Percentiles rank a stretch among this genome's conserved stretches.
Conservation (phyloP, 2,888 invertebrate genomes). For the Hirtodrosophila alboralis region DNA sequence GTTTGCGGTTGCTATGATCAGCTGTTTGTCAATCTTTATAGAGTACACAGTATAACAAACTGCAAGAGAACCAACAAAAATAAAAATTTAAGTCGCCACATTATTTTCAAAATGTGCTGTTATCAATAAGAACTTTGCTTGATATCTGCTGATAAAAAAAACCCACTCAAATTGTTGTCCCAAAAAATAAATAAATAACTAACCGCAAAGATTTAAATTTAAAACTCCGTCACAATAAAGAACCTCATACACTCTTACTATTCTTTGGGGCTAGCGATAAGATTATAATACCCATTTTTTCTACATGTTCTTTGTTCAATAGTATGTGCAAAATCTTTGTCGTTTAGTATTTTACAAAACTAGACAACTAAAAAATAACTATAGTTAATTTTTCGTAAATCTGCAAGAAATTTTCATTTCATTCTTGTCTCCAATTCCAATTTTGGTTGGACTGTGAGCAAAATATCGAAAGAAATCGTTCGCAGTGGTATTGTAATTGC, state of each 20-base stretch:
- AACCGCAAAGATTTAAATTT: conserved; percentile 35
- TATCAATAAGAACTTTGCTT: conserved; percentile 36
- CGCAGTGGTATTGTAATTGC: too few species aligned
- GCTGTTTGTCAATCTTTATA: conserved; percentile 35
- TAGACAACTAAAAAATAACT: too few species aligned
- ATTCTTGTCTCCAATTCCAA: too few species aligned
- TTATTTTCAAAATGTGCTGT: conserved; percentile 12
- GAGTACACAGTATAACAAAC: conserved; percentile 1
- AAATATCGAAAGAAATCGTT: too few species aligned
- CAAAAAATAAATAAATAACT: neutral
- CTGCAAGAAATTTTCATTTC: too few species aligned
- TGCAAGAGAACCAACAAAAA: conserved; percentile 6
- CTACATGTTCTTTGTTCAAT: conserved; percentile 9
- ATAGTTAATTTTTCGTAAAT: too few species aligned
- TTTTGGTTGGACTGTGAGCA: too few species aligned
- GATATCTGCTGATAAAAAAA: conserved; percentile 45
- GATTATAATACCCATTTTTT: conserved; percentile 19
- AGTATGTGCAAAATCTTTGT: neutral
- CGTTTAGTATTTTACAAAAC: too few species aligned
- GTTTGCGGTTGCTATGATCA: too few species aligned
- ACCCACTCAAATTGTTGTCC: conserved; percentile 2
- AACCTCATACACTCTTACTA: conserved; percentile 4
- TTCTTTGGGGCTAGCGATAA: conserved; percentile 15
- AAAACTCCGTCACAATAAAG: conserved; percentile 27
- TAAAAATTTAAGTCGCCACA: conserved; percentile 8